Base-by-base conservation (phyloP, 1,140 invertebrate genomes). In the Dinoponera quadriceps region DNA sequence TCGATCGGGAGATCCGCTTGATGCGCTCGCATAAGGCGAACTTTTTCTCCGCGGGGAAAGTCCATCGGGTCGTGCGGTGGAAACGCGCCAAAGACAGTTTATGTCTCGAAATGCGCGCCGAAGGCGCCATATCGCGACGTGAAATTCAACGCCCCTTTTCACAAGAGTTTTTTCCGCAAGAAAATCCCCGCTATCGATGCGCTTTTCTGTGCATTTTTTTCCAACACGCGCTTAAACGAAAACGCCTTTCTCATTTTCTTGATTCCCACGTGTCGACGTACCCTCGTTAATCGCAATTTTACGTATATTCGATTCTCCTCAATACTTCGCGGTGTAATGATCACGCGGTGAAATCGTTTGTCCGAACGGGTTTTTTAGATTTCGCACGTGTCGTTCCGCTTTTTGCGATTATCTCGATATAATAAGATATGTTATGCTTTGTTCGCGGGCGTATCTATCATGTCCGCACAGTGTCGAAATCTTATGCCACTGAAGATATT, bases 21-120 rank as follows among this genome's bases (percentile, higher is more conserved):
- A 78, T 55, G 62, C 74, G 74, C n/a, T 80, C 65, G 25, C 51
- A 48, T 20, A 55, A 78, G 51, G 33, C 33, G 9, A 22, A 80
- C 65, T 66, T 87, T 85, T 83, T 83, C 48, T 44, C 18, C n/a
- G 5, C n/a, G 54, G 74, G 66, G 71, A 87, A 87, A 86, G 69
- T 49, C 48, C 22, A 80, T 80, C 25, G 65, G 51, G 14, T 80
- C 51, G 22, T 33, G 18, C 22, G 75, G 71, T 80, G 75, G 33
- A 80, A 71, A 71, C 66, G 65, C 22, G 22, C 29, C 62, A 78
- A 78, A 78, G 29, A 27, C 33, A 25, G 71, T 80, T 80, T 71
- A 48, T 29, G 51, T 71, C 33, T 38, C 51, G 65, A 71, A 71
- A 44, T 14, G 49, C 29, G 57, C 20, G 38, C 38, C 38, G 27